Percentiles rank a stretch among this genome's conserved stretches.
These are phyloP conservation scores for Drosophila birchii DNA, from an alignment of 2,888 invertebrate species.

Conservation along the genomic window DNA sequence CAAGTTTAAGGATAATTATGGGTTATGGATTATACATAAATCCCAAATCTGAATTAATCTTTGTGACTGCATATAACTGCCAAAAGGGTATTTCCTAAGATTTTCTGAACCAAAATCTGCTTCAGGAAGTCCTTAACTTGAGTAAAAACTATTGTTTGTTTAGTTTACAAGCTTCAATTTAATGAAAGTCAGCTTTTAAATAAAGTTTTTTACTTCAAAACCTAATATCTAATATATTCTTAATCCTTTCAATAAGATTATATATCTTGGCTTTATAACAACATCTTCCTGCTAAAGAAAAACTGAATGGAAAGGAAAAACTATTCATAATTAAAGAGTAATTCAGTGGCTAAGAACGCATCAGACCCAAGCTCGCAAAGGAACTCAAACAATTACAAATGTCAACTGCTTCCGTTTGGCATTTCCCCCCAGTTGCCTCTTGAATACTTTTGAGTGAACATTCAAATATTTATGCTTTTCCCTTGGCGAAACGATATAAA, in stretches of 20 bases:
- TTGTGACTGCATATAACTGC: neutral
- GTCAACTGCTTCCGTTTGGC: constrained; percentile 44
- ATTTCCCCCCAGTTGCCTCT: constrained; percentile 34
- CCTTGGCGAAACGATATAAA: constrained; percentile 21
- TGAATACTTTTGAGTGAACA: constrained; percentile 17
- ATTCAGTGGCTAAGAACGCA: neutral
- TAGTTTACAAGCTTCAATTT: neutral
- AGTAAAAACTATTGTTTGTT: neutral
- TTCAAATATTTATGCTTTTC: constrained; percentile 23
- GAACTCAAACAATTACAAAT: constrained; percentile 7
- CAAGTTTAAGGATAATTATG: neutral
- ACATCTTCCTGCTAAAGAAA: neutral
- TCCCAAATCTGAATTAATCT: neutral
- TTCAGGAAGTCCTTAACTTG: neutral
- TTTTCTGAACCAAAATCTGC: neutral
- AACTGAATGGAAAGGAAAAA: neutral
- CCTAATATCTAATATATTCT: neutral
- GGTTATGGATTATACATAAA: too few relatives aligned
- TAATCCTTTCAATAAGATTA: neutral
- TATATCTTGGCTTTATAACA: neutral
- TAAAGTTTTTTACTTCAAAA: neutral
- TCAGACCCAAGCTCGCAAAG: neutral
- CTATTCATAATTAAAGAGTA: neutral
- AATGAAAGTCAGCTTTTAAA: neutral
- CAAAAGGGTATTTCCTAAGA: neutral